Base-by-base conservation (phyloP, 2,797 vertebrate species). In the Pyrocephalus nanus region DNA sequence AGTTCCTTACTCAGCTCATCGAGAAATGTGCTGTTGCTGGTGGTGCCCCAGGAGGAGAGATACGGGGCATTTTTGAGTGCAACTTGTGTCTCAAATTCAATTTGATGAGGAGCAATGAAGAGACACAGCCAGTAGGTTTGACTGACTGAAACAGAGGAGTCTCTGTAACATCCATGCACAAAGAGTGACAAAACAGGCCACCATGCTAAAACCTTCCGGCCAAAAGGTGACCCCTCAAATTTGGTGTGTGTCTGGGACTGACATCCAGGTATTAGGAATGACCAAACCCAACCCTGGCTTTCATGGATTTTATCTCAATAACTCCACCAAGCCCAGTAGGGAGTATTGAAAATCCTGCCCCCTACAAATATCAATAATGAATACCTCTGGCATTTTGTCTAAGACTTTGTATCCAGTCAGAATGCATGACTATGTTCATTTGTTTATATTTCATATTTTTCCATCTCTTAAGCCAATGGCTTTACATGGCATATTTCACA, bases 401-500 rank as follows among this genome's bases (percentile, higher is more conserved):
- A 50, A 87, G 71, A 45, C 21, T 22, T 62, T 30, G 29, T 50
- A 67, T 67, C 25, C 38, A 73, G 32, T 70, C 67, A 76, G 23
- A 79, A 85, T 14, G 27, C 36, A 42, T n/a, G 12, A 18, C 51
- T 81, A 70, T 48, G 38, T 40, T 54, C 1, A 30, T 87, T 80
- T 77, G 15, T 74, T 88, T 93, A 36, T 74, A 92, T 38, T 22
- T 38, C 60, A 25, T 67, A 36, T 21, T 76, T 92, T 74, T 40
- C 29, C 25, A 26, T 78, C 55, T 87, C 43, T 77, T 72, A 64
- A 74, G 57, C 61, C 65, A 86, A 25, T 47, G 50, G 38, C 72
- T 93, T 94, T 91, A 77, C 43, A 60, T 38, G 47, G 14, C 20
- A 18, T 61, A 65, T 78, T 88, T 95, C 50, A 82, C 23, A 40